Conservation (phyloP, 2,113 vertebrate genomes). For the Triplophysa dalaica region DNA sequence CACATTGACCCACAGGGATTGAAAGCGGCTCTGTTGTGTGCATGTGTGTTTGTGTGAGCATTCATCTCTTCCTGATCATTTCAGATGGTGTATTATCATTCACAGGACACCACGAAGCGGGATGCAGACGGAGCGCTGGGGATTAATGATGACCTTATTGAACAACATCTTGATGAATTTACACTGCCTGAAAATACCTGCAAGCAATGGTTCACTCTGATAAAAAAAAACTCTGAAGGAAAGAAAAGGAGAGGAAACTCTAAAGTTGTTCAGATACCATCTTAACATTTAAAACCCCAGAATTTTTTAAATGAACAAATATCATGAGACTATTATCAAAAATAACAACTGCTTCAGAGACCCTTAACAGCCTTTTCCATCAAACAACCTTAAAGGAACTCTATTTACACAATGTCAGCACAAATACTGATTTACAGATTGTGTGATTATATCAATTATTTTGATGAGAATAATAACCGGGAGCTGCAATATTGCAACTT, state of each 20-base stretch:
- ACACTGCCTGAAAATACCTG: conserved; percentile 39
- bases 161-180: conserved; percentile 45
- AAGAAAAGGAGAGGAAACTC: background rate
- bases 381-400: conserved; percentile 12
- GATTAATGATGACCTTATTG: conserved; percentile 52
- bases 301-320: conserved; percentile 33
- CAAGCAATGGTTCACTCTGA: conserved; percentile 27
- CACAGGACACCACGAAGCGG: conserved; percentile 22
- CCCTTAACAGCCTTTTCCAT: conserved; percentile 8
- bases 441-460: background rate
- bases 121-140: conserved; percentile 33
- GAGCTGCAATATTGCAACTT: too few relatives aligned
- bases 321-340: conserved; percentile 27
- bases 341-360: conserved; percentile 26
- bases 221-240: background rate
- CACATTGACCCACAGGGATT: conserved; percentile 36
- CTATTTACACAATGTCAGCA: background rate
- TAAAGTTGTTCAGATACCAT: conserved; percentile 37
- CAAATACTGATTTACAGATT: background rate
- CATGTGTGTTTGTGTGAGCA: conserved; percentile 11
- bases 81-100: conserved; percentile 38
- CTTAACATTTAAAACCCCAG: conserved; percentile 25
- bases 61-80: conserved; percentile 39
- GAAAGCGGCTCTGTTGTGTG: conserved; percentile 25
- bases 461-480: background rate